Conservation (phyloP, 1,140 invertebrate genomes). For the Plectrocnemia conspersa region DNA sequence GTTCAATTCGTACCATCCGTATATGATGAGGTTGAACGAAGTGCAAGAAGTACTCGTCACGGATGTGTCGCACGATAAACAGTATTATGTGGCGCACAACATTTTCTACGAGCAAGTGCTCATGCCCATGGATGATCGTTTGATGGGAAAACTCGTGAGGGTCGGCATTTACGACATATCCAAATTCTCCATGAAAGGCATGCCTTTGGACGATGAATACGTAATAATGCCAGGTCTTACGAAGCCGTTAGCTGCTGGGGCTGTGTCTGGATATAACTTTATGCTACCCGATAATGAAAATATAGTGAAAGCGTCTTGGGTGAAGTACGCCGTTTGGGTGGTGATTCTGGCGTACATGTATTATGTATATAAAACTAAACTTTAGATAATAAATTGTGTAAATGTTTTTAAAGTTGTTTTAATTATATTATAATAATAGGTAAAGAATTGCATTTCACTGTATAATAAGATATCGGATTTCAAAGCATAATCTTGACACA, state of each 20-base stretch:
- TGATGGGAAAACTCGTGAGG: constrained; percentile 77
- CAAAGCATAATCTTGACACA: neutral
- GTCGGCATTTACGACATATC: constrained; percentile 71
- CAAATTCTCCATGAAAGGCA: constrained; percentile 84
- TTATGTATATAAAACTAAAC: constrained; percentile 12
- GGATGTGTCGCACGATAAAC: constrained; percentile 86
- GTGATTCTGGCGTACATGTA: constrained; percentile 10
- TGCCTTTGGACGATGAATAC: constrained; percentile 55
- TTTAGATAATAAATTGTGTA: constrained; percentile 3
- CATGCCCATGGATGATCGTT: constrained; percentile 69
- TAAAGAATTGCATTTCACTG: neutral
- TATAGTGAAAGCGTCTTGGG: neutral
- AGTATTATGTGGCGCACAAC: constrained; percentile 92
- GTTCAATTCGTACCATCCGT: constrained; percentile 88
- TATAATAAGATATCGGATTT: neutral
- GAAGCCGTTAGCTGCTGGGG: constrained; percentile 48
- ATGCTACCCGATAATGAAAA: constrained; percentile 5
- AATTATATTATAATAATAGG: neutral
- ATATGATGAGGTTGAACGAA: constrained; percentile 70
- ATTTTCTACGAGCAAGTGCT: constrained; percentile 94
- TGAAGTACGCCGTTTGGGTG: constrained; percentile 3
- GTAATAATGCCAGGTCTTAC: constrained; percentile 48
- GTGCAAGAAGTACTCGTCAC: constrained; percentile 84
- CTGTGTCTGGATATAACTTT: constrained; percentile 45
- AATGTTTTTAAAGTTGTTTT: neutral